A percentile compares a stretch with the other conserved stretches of the same genome.
These are phyloP conservation scores for Polyodon spathula DNA, from an alignment of 2,113 vertebrate genomes.

Conservation along the genomic window DNA sequence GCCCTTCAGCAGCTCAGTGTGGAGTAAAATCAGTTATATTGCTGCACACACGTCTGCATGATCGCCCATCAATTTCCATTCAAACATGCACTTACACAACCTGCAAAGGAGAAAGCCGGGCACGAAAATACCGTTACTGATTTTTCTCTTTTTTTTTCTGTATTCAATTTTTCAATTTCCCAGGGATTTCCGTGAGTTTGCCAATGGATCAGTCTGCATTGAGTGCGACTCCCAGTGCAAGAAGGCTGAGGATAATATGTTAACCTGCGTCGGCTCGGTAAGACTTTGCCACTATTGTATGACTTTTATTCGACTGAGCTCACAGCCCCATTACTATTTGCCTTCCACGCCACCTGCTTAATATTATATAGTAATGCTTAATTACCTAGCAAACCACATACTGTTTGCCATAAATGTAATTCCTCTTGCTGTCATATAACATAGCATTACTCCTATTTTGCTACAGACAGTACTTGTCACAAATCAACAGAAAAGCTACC, in stretches of 20 bases:
- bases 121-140: conserved; percentile 6
- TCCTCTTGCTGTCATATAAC: no score
- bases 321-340: neutral
- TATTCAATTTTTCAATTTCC: conserved; percentile 27
- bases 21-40: no score
- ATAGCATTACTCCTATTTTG: no score
- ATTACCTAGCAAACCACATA: no score
- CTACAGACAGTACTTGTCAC: no score
- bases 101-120: neutral
- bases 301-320: no score
- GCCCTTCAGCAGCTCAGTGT: no score
- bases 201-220: conserved; percentile 80
- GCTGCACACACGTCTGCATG: no score
- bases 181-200: conserved; percentile 85
- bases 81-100: conserved; percentile 2
- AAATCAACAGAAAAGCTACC: no score
- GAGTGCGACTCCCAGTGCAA: conserved; percentile 90
- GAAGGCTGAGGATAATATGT: conserved; percentile 70
- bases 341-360: no score
- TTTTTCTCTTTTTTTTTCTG: conserved; percentile 12
- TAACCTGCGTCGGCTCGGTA: conserved; percentile 84
- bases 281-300: conserved; percentile 28
- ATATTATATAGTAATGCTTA: no score
- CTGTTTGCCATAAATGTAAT: no score
- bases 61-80: conserved; percentile 15